Evolutionary conservation across 2,797 vertebrate genomes (phyloP).

Genomic region (Mustela erminea): DNA sequence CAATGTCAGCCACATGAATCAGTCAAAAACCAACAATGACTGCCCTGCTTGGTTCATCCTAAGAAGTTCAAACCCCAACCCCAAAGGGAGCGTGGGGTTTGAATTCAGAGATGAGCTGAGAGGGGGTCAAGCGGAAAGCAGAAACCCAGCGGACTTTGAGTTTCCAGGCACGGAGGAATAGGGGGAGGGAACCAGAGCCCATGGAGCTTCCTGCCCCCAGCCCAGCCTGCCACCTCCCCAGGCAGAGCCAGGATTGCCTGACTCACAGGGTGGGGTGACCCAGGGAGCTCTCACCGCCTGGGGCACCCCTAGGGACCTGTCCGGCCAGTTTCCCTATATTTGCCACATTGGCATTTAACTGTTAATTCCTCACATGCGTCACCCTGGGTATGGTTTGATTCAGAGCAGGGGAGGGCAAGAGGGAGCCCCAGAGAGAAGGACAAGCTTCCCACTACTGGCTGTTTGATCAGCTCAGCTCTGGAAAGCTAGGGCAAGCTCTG

Average conservation of each 20-base stretch:
- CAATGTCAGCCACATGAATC: neutral
- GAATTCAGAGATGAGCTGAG: neutral
- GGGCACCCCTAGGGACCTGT: conserved; percentile 74
- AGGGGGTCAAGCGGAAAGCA: neutral
- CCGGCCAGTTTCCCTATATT: conserved; percentile 78
- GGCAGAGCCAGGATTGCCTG: conserved; percentile 66
- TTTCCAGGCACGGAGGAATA: neutral
- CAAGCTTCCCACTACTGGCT: neutral
- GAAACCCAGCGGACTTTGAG: neutral
- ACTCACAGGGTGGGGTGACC: conserved; percentile 82
- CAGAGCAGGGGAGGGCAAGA: neutral
- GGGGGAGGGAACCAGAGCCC: neutral
- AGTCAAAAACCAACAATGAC: neutral
- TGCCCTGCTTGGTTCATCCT: neutral
- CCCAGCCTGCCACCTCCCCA: conserved; percentile 15
- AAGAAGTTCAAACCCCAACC: neutral
- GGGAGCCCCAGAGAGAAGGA: neutral
- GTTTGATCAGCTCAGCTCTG: neutral
- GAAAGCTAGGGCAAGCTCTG: neutral
- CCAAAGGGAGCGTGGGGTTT: neutral
- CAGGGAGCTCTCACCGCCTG: conserved; percentile 57
- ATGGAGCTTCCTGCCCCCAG: neutral
- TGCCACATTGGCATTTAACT: conserved; percentile 68
- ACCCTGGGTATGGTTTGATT: neutral
- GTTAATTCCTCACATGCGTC: conserved; percentile 63